phyloP scores from a whole-genome alignment of 2,888 invertebrate species.

The Diarsia rubi region DNA sequence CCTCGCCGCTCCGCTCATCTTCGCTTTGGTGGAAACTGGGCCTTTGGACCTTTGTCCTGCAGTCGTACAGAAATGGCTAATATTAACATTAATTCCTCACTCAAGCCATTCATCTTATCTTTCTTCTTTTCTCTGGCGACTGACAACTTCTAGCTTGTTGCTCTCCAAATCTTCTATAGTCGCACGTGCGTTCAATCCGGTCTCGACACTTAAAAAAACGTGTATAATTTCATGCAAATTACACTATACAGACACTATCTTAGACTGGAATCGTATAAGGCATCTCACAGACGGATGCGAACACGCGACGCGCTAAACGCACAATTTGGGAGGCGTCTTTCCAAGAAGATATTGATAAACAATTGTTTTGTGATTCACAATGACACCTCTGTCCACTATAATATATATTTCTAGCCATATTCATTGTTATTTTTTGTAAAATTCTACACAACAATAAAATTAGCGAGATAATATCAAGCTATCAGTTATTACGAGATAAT shows the following conservation, averaged over 20 bases:
- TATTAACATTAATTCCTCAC: neutral
- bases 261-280: conserved; percentile 49
- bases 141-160: neutral
- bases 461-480: conserved; percentile 51
- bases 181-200: conserved; percentile 52
- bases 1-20: too few species aligned
- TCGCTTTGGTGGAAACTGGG: too few species aligned
- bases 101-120: neutral
- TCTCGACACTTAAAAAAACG: conserved; percentile 42
- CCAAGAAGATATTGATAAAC: conserved; percentile 1
- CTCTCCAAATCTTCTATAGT: conserved; percentile 30
- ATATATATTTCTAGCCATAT: conserved; percentile 9
- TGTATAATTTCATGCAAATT: conserved; percentile 74
- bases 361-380: conserved; percentile 25
- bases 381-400: neutral
- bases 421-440: conserved; percentile 29
- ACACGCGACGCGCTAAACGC: conserved; percentile 2
- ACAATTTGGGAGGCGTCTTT: neutral
- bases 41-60: too few species aligned
- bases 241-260: conserved; percentile 44
- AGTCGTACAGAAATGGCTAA: neutral
- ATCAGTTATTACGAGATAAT: conserved; percentile 54
- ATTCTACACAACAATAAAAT: conserved; percentile 42
- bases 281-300: conserved; percentile 32
- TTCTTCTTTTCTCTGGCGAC: neutral